Conservation (phyloP, 2,797 vertebrate species). For the Caiman crocodilus region DNA sequence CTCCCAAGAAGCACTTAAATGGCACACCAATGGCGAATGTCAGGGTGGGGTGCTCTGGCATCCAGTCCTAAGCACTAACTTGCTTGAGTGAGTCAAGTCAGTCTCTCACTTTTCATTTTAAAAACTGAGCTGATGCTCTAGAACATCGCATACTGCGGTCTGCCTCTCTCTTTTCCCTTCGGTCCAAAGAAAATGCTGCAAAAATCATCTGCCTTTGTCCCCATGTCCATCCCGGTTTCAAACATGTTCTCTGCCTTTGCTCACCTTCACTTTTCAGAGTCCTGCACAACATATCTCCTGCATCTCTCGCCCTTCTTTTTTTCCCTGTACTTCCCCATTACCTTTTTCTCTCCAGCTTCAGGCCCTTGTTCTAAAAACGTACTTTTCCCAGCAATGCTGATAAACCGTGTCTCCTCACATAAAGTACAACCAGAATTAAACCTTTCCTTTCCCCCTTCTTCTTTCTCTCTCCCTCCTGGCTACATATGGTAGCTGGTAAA, state of each 20-base stretch:
- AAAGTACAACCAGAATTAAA: neutral
- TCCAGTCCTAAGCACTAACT: neutral
- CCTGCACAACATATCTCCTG: neutral
- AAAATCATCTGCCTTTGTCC: neutral
- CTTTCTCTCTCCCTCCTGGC: neutral
- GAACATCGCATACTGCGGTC: neutral
- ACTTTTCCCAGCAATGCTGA: neutral
- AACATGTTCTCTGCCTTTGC: neutral
- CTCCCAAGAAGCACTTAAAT: neutral
- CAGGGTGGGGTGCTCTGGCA: neutral
- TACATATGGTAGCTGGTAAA: neutral
- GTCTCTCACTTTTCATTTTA: neutral
- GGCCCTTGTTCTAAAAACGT: neutral
- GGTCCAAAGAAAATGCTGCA: neutral
- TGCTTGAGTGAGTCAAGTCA: neutral
- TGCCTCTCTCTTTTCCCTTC: neutral
- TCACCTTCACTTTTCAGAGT: neutral
- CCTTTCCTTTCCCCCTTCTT: neutral
- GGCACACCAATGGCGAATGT: rapidly evolving
- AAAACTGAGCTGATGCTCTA: too few relatives aligned
- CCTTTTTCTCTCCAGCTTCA: neutral
- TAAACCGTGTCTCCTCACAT: neutral
- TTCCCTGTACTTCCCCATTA: neutral
- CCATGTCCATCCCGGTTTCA: neutral
- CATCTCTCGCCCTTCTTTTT: neutral